phyloP scores from a whole-genome alignment of 2,888 invertebrate species.

The Phorcus lineatus region DNA sequence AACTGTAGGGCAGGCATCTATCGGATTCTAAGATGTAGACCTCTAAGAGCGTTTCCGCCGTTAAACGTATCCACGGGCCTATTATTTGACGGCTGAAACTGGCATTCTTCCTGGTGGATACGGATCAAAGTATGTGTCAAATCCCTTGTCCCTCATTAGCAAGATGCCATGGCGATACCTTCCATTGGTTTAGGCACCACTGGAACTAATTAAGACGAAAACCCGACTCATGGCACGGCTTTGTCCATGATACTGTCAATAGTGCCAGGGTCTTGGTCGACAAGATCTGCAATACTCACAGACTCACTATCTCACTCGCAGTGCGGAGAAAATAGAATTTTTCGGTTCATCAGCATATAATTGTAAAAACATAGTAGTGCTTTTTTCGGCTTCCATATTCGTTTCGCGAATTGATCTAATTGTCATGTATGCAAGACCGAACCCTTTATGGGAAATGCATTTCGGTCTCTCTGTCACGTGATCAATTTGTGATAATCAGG shows the following conservation, averaged over 20 bases:
- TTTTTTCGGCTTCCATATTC: neutral
- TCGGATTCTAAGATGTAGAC: neutral
- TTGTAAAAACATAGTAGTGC: constrained; percentile 6
- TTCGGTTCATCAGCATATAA: neutral
- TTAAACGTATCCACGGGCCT: neutral
- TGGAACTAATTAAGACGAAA: constrained; percentile 15
- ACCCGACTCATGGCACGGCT: neutral
- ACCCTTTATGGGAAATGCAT: constrained; percentile 7
- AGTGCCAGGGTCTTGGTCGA: neutral
- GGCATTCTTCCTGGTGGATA: neutral
- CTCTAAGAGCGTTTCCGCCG: neutral
- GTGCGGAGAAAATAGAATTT: neutral
- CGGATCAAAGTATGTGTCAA: neutral
- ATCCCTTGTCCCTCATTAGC: constrained; percentile 4
- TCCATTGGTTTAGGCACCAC: neutral
- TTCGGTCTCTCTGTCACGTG: neutral
- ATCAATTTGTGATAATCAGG: constrained; percentile 13
- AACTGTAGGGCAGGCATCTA: neutral
- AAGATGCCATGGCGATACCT: neutral
- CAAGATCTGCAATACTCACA: neutral
- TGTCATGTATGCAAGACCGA: neutral
- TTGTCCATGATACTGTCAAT: neutral
- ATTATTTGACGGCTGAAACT: neutral
- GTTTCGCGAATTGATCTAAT: constrained; percentile 8
- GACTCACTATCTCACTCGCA: too few relatives aligned